Evolutionary conservation across 2,113 vertebrate species (phyloP).

Genomic region (Prionailurus bengalensis): DNA sequence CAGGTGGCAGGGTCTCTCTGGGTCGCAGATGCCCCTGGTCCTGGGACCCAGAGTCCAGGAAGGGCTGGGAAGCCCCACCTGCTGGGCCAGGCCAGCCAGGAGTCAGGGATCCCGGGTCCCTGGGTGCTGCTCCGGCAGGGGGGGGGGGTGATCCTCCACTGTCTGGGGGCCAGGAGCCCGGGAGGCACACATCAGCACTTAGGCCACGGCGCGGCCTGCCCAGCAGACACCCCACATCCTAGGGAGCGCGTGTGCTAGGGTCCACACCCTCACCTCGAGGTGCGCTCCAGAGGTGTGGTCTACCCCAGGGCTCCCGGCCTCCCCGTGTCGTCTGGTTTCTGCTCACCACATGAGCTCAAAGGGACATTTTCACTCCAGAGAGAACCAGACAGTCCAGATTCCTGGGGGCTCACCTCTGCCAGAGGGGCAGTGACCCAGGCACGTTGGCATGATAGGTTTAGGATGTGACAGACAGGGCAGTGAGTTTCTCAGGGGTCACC

Average conservation of each 20-base stretch:
- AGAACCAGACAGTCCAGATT: background rate
- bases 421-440: background rate
- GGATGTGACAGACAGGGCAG: rapidly evolving
- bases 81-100: background rate
- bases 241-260: background rate
- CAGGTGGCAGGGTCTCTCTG: background rate
- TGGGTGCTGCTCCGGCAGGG: background rate
- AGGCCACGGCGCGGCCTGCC: background rate
- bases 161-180: background rate
- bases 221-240: background rate
- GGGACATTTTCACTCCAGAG: background rate
- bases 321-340: background rate
- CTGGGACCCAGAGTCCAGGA: background rate
- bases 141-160: no score
- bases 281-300: no score
- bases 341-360: background rate
- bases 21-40: background rate
- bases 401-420: background rate
- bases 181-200: background rate
- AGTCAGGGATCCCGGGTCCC: background rate
- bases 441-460: rapidly evolving
- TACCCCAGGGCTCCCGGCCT: background rate
- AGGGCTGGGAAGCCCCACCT: background rate
- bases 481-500: background rate
- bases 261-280: rapidly evolving